Conservation (phyloP, 2,797 vertebrate species). For the Lagocephalus sceleratus region DNA sequence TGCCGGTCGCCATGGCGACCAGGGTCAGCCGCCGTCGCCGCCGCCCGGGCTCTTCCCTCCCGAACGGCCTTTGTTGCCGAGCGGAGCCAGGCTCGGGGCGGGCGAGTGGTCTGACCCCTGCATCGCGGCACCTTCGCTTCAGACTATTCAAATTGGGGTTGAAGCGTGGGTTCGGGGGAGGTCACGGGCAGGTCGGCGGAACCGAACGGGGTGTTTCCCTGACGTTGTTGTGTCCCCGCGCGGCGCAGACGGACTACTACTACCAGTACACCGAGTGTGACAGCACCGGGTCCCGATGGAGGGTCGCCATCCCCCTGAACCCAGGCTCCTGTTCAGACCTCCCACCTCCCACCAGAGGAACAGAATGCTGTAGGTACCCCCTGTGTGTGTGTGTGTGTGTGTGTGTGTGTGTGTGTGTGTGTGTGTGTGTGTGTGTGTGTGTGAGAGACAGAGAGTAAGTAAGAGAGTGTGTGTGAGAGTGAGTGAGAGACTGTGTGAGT, state of each 20-base stretch:
- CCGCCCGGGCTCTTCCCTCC: constrained; percentile 4
- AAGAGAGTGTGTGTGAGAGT: too few species aligned
- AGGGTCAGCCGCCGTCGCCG: constrained; percentile 25
- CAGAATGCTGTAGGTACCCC: constrained; percentile 91
- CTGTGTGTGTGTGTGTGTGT: constrained; percentile 16
- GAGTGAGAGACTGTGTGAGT: too few species aligned
- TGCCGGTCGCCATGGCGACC: constrained; percentile 35
- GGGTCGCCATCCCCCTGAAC: constrained; percentile 88
- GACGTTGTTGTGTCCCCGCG: constrained; percentile 7
- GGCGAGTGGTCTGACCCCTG: too few species aligned
- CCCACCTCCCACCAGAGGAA: constrained; percentile 90
- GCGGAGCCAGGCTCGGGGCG: constrained; percentile 3
- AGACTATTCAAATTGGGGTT: too few species aligned
- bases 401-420: constrained; percentile 6
- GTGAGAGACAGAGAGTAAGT: too few species aligned
- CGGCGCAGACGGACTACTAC: constrained; percentile 88
- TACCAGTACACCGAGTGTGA: constrained; percentile 98
- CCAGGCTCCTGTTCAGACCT: constrained; percentile 84
- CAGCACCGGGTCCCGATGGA: constrained; percentile 93
- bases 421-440: background rate
- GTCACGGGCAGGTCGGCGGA: too few species aligned
- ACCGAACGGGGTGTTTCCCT: background rate
- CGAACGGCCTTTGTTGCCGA: constrained; percentile 13
- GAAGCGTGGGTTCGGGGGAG: too few species aligned
- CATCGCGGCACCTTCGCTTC: too few species aligned